Base-by-base conservation (phyloP, 2,113 vertebrate genomes). In the Otocyon megalotis region DNA sequence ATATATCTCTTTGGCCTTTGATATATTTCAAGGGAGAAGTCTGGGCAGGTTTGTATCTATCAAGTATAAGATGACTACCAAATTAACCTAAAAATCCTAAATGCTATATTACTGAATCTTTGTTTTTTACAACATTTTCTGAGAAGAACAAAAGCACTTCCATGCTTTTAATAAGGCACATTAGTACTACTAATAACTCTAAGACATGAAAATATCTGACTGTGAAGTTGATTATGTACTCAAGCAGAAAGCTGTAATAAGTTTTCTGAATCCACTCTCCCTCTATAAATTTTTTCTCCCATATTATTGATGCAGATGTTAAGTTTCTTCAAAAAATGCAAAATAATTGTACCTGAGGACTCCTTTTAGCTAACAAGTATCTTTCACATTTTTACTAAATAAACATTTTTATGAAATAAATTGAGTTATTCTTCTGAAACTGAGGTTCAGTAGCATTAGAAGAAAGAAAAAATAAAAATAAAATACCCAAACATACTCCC, bases 151-250 rank as follows among this genome's bases (percentile, higher is more conserved):
- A 97, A 94, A 95, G 30, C 35, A 96, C 62, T 95, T 82, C 92
- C 62, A 43, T 95, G 63, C 43, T 90, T 93, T 96, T 97, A 97
- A 94, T 98, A 96, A 90, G 50, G 69, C 69, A 83, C 69, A 95
- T 96, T n/a, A 90, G 84, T 83, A 96, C 84, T 95, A 79, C 54
- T 97, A 97, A 92, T 96, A 87, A 74, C 79, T 92, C 50, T 80
- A 89, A 94, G 72, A 62, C 28, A 54, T 86, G 90, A 92, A 98
- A 95, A 95, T 89, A 93, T 93, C 97, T 97, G 53, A 94, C 97
- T 98, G 94, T 97, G 97, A 97, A 95, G 94, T 92, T 94, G 94
- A 97, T 97, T 97, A 95, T 94, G 56, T 90, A 92, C 93, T 97
- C 93, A 94, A 92, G 74, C 60, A 83, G 93, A 95, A 94, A 96